Percentiles rank a stretch among this genome's conserved stretches.
phyloP scores from a whole-genome alignment of 2,888 invertebrate genomes.

The Melitaea athalia region DNA sequence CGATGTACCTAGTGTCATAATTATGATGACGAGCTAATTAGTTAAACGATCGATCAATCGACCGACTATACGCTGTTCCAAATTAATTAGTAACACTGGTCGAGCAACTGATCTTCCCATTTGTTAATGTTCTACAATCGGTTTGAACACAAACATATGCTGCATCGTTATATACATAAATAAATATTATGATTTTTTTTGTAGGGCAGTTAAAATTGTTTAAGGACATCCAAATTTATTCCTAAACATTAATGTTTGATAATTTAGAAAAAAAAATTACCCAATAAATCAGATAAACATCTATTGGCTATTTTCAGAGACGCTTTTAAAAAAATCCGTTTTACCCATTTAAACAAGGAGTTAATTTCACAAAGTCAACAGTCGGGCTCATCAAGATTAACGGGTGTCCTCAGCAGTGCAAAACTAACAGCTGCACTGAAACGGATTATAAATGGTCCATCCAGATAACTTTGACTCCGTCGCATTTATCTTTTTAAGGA shows the following conservation, averaged over 20 bases:
- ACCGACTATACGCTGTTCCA: not conserved
- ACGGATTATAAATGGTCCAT: constrained; percentile 56
- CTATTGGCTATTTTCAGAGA: constrained; percentile 1
- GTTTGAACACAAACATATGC: not conserved
- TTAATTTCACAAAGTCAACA: constrained; percentile 52
- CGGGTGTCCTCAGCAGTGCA: constrained; percentile 50
- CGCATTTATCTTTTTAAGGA: constrained; percentile 37
- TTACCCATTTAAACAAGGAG: constrained; percentile 38
- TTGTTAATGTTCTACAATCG: not conserved
- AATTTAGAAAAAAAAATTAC: constrained; percentile 1
- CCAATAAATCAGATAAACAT: constrained; percentile 1
- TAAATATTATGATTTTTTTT: too few species aligned
- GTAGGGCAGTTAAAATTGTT: not conserved
- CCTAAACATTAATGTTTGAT: not conserved
- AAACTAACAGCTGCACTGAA: constrained; percentile 45
- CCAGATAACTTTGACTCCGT: constrained; percentile 47
- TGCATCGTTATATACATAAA: not conserved
- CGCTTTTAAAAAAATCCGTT: constrained; percentile 19
- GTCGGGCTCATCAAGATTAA: constrained; percentile 59
- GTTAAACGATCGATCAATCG: not conserved
- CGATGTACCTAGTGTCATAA: not conserved
- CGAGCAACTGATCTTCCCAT: not conserved
- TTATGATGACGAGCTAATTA: constrained; percentile 2
- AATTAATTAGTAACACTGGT: not conserved
- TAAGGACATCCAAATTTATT: not conserved